Evolutionary conservation across 2,113 vertebrate species (phyloP).

Genomic region (Plestiodon gilberti): DNA sequence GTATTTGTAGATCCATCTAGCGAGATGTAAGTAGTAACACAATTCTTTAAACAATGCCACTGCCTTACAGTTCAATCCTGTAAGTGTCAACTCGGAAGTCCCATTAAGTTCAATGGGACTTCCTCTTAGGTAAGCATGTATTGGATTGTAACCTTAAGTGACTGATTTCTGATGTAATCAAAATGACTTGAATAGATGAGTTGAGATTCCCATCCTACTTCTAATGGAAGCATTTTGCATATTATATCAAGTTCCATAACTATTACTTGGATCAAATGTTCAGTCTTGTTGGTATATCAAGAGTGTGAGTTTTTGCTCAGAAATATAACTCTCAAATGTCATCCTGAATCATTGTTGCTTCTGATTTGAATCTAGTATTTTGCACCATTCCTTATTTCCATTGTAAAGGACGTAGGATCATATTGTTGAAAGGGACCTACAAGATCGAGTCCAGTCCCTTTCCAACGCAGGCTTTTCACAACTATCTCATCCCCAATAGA

Average conservation of each 20-base stretch:
- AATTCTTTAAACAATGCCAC: neutral
- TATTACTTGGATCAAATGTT: neutral
- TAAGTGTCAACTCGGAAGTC: too few relatives aligned
- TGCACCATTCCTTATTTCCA: neutral
- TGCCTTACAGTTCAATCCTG: neutral
- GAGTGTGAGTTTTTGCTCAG: neutral
- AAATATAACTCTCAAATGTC: neutral
- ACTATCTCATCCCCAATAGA: too few relatives aligned
- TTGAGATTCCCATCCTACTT: neutral
- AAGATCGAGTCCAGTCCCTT: too few relatives aligned
- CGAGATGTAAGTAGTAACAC: neutral
- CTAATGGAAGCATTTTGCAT: neutral
- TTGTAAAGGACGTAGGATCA: too few relatives aligned
- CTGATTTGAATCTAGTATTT: neutral
- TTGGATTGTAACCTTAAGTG: neutral
- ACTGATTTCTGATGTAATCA: neutral
- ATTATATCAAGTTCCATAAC: neutral
- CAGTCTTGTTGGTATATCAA: neutral
- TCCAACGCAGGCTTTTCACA: too few relatives aligned
- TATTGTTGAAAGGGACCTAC: too few relatives aligned
- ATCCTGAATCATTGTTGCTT: neutral
- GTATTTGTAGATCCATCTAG: conserved; percentile 15
- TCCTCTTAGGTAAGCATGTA: too few relatives aligned
- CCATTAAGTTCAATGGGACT: too few relatives aligned
- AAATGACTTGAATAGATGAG: neutral